phyloP scores from a whole-genome alignment of 2,113 vertebrate species.

The Thinocorus orbignyianus region DNA sequence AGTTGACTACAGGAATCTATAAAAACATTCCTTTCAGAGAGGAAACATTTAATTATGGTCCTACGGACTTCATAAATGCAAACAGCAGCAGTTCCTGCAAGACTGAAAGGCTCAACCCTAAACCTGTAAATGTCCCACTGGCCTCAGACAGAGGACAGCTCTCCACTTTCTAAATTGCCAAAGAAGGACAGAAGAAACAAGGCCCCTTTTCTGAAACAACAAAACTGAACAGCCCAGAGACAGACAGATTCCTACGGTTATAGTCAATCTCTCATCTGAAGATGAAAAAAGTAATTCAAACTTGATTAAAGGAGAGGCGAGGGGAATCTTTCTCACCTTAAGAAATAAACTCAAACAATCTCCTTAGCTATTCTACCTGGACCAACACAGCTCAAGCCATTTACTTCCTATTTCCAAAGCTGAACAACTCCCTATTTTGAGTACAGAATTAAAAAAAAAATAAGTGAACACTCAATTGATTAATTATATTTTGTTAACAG shows the following conservation, averaged over 20 bases:
- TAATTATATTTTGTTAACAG: background rate
- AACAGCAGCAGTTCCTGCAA: background rate
- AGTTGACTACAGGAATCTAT: background rate
- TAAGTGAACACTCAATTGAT: background rate
- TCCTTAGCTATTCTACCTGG: background rate
- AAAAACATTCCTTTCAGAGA: background rate
- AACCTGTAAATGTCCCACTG: background rate
- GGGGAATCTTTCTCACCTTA: background rate
- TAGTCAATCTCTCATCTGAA: background rate
- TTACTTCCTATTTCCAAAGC: background rate
- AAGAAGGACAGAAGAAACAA: background rate
- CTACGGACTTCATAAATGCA: background rate
- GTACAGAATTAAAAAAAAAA: background rate
- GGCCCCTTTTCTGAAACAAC: background rate
- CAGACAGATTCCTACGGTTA: background rate
- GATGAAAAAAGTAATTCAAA: background rate
- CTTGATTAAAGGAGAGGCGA: background rate
- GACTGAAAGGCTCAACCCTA: background rate
- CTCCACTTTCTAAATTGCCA: background rate
- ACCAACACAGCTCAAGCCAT: rapidly evolving
- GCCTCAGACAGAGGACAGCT: background rate
- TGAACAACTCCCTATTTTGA: background rate
- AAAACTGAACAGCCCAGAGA: background rate
- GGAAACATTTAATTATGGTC: background rate
- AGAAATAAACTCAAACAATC: background rate